These are phyloP conservation scores for Drosophila falleni DNA, from an alignment of 2,888 invertebrate species.

Conservation along the genomic window DNA sequence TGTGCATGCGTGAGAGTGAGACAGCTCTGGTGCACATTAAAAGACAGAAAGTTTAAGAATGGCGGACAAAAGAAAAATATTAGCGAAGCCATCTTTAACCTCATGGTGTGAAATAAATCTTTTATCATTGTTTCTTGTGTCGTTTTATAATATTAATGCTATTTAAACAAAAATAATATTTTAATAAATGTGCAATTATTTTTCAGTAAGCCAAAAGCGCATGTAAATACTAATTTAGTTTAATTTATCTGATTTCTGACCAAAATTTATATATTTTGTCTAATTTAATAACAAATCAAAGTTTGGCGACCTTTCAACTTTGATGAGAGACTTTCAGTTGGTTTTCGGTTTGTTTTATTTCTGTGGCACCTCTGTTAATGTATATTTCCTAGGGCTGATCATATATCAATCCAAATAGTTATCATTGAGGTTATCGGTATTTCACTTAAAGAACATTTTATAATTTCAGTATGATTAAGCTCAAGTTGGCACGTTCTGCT, in stretches of 20 bases:
- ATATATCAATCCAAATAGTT: background rate
- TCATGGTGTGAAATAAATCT: background rate
- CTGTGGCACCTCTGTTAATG: no score
- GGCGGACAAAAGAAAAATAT: background rate
- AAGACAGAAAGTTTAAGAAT: background rate
- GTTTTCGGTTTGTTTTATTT: no score
- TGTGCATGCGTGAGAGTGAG: conserved; percentile 16
- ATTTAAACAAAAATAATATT: no score
- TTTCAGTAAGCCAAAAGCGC: no score
- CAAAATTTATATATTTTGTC: no score
- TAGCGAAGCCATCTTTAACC: background rate
- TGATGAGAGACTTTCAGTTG: no score
- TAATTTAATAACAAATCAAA: no score
- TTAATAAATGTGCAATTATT: no score
- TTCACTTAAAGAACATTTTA: background rate
- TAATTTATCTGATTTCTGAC: no score
- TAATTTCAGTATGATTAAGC: background rate
- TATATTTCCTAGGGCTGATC: background rate
- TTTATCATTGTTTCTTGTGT: background rate
- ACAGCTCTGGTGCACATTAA: background rate
- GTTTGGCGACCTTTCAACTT: no score
- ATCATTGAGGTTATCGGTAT: background rate
- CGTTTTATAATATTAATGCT: background rate
- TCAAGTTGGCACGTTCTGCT: background rate
- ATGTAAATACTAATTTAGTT: no score